Evolutionary conservation across 2,113 vertebrate species (phyloP), one percentile per base, ranked within the genome.

Genomic region (Ursus arctos): DNA sequence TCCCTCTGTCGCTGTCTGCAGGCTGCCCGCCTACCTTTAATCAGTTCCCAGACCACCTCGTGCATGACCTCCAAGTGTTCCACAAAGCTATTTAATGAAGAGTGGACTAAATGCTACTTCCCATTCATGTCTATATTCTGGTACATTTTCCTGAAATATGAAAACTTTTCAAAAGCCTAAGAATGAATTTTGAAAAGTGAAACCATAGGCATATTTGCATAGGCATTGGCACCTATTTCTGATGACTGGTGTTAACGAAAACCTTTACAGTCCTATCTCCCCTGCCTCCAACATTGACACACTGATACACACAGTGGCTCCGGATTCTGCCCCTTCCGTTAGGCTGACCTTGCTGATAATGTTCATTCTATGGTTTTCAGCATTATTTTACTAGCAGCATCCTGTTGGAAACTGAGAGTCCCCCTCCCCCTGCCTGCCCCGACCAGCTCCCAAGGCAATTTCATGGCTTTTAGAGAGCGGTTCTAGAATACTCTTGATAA

Each of bases 221-320:
- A 53, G 43, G 7, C 12, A 18, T 83, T 61, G 76, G 81, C 51
- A 33, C 7, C 28, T 12, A 55, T 26, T 71, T 82, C 28, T 47
- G 61, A 63, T 12, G 4, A 36, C 13, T 7, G 28, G 3, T 47
- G 4, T 26, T 76, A 1, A 28, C 28, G 76, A 49, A 72, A 31
- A 47, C 1, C 51, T 79, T 61, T 40, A 14, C 7, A 36, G 18
- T 11, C 61, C 16, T 24, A 5, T 8, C 12, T 6, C 6, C 16
- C 2, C 47, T 11, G 3, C 0, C 26, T 7, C 4, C 6, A 0
- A 33, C 6, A 12, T 1, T 6, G 28, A 1, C 14, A 12, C 63
- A 0, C 0, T 21, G n/a, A 63, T 24, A n/a, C 10, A 9, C 6
- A 40, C 5, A 11, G 6, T 11, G 26, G 0, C 36, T 57, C 7